Base-by-base conservation (phyloP, 2,888 invertebrate species). In the Empis stercorea region DNA sequence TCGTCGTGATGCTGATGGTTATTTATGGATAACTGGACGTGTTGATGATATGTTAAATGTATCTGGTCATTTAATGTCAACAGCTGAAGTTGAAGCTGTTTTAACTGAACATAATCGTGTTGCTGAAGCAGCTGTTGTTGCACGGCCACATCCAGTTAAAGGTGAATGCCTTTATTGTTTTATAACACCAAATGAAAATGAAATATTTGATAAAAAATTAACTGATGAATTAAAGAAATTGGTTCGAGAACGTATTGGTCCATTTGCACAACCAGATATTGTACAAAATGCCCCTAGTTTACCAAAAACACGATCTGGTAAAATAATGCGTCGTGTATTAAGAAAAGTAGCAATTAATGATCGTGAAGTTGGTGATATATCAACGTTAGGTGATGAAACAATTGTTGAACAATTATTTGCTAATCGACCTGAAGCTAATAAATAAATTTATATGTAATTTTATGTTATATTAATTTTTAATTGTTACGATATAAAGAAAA, bases 11-110 rank as follows among this genome's bases (percentile, higher is more conserved):
- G 78, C 83, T 17, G 96, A 99, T 65, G 96, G 96, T 1, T 94
- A 93, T 66, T 72, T 93, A 48, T 95, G 94, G 94, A 85, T 97
- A 50, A 96, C 95, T 0, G 96, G 96, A 0, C 81, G 96, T 49
- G 88, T 96, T 36, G 97, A 99, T 66, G 99, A 99, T 67, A 95
- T 99, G 92, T 73, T 99, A 55, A 99, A 99, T 69, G 96, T 99
- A 10, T 95, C 94, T 3, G 99, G 97, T 0, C 97, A 99, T 70
- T 74, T 99, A 46, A 86, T 99, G 81, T 94, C 94, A 51, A 99
- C 97, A 0, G 88, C 97, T 0, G 95, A 99, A 73, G 86, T 88
- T 1, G 88, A 89, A 66, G 80, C 85, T 13, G 84, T 87, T 17
- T 73, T 89, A 14, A 79, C 85, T 0, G 86, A 86, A 63, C 86